These are phyloP conservation scores for Diorhabda carinulata DNA, from an alignment of 1,140 invertebrate genomes.

Conservation along the genomic window DNA sequence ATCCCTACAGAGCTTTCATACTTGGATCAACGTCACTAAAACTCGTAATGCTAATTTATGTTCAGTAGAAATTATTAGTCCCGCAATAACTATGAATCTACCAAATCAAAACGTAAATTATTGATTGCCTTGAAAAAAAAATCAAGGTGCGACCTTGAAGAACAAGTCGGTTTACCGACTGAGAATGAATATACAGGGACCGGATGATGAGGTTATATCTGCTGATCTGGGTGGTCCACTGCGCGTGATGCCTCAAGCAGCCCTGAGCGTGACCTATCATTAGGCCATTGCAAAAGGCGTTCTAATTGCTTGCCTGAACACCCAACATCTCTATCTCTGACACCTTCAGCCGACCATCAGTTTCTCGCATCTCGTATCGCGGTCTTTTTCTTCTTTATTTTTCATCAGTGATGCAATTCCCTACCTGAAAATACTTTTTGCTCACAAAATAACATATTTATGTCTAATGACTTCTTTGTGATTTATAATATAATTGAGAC, in stretches of 20 bases:
- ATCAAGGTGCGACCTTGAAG: not conserved
- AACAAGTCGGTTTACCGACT: conserved; percentile 8
- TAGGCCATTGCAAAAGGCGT: conserved; percentile 43
- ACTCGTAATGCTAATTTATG: too few species aligned
- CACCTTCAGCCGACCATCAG: conserved; percentile 17
- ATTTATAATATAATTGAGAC: not conserved
- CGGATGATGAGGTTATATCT: conserved; percentile 16
- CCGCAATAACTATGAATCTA: too few species aligned
- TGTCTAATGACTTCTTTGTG: not conserved
- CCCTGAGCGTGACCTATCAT: conserved; percentile 38
- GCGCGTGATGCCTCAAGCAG: conserved; percentile 35
- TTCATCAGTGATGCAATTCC: conserved; percentile 8
- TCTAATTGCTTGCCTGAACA: conserved; percentile 41
- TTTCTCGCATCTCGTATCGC: not conserved
- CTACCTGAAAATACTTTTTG: conserved; percentile 11
- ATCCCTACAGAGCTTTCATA: too few species aligned
- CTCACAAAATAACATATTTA: not conserved
- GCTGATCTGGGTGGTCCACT: conserved; percentile 37
- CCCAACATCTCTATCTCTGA: conserved; percentile 39
- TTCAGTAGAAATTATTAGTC: too few species aligned
- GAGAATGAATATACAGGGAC: conserved; percentile 12
- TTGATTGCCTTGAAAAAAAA: not conserved
- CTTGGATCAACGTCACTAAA: too few species aligned
- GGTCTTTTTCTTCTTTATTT: conserved; percentile 11
- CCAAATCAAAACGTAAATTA: too few species aligned